Conservation (phyloP, 2,888 invertebrate genomes). For the Calliscelio sp. region DNA sequence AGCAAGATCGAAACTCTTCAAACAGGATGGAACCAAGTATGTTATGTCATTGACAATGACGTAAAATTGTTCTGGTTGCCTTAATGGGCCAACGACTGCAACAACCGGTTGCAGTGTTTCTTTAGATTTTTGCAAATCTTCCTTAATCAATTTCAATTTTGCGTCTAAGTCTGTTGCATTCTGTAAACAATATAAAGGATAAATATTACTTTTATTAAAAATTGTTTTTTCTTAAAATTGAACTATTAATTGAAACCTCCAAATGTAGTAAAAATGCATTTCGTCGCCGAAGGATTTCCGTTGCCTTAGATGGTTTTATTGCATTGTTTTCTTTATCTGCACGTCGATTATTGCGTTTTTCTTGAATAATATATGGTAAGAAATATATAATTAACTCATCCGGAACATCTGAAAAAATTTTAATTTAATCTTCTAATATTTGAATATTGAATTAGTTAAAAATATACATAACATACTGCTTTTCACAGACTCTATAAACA, state of each 20-base stretch:
- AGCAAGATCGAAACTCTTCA: slow-evolving; percentile 41
- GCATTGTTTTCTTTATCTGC: too few relatives aligned
- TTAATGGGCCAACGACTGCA: slow-evolving; percentile 7
- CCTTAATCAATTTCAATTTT: not conserved
- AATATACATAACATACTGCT: too few relatives aligned
- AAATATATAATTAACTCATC: slow-evolving; percentile 38
- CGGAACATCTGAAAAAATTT: slow-evolving; percentile 25
- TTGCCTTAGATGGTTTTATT: not conserved
- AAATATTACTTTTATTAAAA: not conserved
- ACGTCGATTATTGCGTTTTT: not conserved
- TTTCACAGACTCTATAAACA: not conserved
- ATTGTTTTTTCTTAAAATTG: too few relatives aligned
- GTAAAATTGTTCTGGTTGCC: slow-evolving; percentile 11
- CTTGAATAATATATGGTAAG: not conserved
- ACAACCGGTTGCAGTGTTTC: slow-evolving; percentile 40
- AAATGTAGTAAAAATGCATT: slow-evolving; percentile 21
- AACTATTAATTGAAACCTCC: too few relatives aligned
- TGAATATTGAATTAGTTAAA: too few relatives aligned
- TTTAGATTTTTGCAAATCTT: slow-evolving; percentile 12
- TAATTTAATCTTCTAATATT: too few relatives aligned
- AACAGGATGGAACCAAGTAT: slow-evolving; percentile 13
- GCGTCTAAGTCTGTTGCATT: slow-evolving; percentile 23
- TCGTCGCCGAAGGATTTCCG: not conserved
- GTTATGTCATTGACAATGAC: slow-evolving; percentile 23
- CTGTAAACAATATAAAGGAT: slow-evolving; percentile 20